Evolutionary conservation across 2,888 invertebrate species (phyloP), one percentile per base, ranked within the genome.

Genomic region (Chirona hameri): DNA sequence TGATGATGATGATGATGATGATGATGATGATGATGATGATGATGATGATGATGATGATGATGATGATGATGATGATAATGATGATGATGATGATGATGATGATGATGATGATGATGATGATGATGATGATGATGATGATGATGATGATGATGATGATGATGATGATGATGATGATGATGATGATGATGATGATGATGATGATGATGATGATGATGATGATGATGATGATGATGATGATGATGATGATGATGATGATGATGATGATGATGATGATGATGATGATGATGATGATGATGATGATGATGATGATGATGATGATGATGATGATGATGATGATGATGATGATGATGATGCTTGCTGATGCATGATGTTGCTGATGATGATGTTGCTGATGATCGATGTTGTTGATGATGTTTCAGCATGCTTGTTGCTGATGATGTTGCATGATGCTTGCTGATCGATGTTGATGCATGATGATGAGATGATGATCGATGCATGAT

Each of bases 11-110:
- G 65, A 21, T 21, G n/a, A 21, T 21, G 18, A 21, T 65, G 65
- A 21, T 21, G n/a, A 21, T 18, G 65, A 65, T n/a, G 65, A 65
- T 18, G 18, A 65, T 65, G 65, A 65, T 65, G 65, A 65, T 65
- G 18, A 65, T 18, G 21, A 65, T n/a, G 65, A n/a, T n/a, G 18
- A 21, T 65, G 65, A 65, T 18, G n/a, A 21, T 65, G 65, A 65
- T 65, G n/a, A 21, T 65, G n/a, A n/a, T 65, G 65, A 21, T 65
- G 18, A 65, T 65, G 65, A 65, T 21, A 65, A 65, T 65, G 65
- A 65, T 65, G n/a, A 65, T 65, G n/a, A 65, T 65, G n/a, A 65
- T 65, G 65, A 65, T n/a, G n/a, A 65, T 65, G 65, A 65, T n/a
- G n/a, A 65, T 65, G 65, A 65, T 65, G n/a, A 65, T 65, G 65